Percentiles rank a stretch among this genome's conserved stretches.
Conservation (phyloP, 2,797 vertebrate species). For the Zenarchopterus dispar region DNA sequence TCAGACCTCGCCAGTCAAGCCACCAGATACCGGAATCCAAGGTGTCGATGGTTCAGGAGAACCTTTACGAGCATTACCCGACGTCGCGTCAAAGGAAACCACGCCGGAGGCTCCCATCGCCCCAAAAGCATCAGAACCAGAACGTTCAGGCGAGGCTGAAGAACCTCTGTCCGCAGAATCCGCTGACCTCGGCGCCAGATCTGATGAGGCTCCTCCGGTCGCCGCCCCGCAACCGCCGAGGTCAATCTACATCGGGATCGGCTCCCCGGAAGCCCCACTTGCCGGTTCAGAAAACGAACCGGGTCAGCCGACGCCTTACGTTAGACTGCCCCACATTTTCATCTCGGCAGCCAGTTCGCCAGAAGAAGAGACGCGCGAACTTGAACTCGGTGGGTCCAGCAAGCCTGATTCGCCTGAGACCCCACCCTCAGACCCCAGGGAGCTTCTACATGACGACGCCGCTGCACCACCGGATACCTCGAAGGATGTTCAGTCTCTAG, state of each 20-base stretch:
- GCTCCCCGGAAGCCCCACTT: constrained; percentile 33
- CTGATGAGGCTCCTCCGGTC: constrained; percentile 22
- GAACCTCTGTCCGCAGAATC: constrained; percentile 11
- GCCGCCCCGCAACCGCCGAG: constrained; percentile 27
- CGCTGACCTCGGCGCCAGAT: not conserved
- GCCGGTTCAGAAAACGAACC: constrained; percentile 24
- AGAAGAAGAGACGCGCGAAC: constrained; percentile 70
- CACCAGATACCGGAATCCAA: constrained; percentile 13
- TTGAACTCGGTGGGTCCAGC: constrained; percentile 19
- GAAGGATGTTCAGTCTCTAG: constrained; percentile 11
- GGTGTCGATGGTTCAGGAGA: constrained; percentile 62
- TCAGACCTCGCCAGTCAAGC: constrained; percentile 23
- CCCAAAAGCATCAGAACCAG: constrained; percentile 22
- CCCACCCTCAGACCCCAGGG: constrained; percentile 17
- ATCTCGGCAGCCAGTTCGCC: constrained; percentile 79
- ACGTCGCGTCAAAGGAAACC: constrained; percentile 12
- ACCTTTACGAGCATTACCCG: constrained; percentile 20
- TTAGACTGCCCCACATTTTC: constrained; percentile 80
- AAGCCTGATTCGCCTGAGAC: constrained; percentile 26
- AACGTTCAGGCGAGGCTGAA: constrained; percentile 27
- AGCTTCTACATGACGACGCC: constrained; percentile 23
- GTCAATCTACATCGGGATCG: constrained; percentile 74
- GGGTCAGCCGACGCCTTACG: constrained; percentile 48
- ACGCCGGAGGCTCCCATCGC: constrained; percentile 5
- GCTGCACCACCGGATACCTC: constrained; percentile 18